Base-by-base conservation (phyloP, 1,140 invertebrate genomes). In the Helicoverpa armigera region DNA sequence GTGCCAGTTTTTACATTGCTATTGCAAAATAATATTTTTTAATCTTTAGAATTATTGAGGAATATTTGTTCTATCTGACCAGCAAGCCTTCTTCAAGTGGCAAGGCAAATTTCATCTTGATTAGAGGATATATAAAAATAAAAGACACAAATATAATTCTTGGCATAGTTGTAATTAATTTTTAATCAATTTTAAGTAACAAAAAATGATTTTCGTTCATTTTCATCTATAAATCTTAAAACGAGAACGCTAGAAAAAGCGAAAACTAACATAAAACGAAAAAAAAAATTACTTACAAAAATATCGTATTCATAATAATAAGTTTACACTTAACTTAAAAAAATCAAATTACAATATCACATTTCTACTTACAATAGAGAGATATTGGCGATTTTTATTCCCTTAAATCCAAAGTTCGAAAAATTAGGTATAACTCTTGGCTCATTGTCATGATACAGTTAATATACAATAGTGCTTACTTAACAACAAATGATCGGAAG, bases 141-240 rank as follows among this genome's bases (percentile, higher is more conserved):
- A 93, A 92, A 88, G 80, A 86, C 81, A 86, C 60, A 83, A 14
- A 73, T 88, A 85, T 86, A 86, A 84, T 88, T 93, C 90, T 95
- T 94, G 94, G 92, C 92, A 92, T 94, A 94, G 88, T 95, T 94
- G 91, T 95, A 94, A 93, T 94, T 93, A 92, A 91, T 91, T 92
- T 94, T 94, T 94, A 94, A 91, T 95, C 88, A 86, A 94, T 95
- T 94, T 95, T 95, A 95, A 95, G 93, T 95, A 95, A 95, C 93
- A 94, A 95, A 95, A 92, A 92, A 92, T 86, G 65, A 74, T 88
- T 90, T 92, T 90, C 89, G 87, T 90, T 91, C 89, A 92, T 89
- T 91, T 92, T 87, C 83, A 77, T 89, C 89, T 91, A 91, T 86
- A 88, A 82, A 93, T 91, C 90, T 90, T 91, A 93, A 82, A 93